Evolutionary conservation across 2,113 vertebrate species (phyloP).

Genomic region (Anarhynchus alexandrinus): DNA sequence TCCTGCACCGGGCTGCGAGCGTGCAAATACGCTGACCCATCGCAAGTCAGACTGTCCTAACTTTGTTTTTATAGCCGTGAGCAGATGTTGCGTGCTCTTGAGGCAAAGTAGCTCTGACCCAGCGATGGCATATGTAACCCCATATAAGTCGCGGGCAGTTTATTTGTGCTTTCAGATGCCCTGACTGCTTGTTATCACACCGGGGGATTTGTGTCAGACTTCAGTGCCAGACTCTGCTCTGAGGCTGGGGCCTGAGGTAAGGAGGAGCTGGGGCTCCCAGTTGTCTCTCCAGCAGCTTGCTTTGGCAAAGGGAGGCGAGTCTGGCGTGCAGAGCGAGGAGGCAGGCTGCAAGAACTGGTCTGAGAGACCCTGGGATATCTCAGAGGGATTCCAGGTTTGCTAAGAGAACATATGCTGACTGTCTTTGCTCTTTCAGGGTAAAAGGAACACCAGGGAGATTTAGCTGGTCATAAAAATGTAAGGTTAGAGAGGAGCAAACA

Average conservation of each 20-base stretch:
- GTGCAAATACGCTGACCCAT: background rate
- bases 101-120: background rate
- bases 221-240: background rate
- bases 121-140: background rate
- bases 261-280: background rate
- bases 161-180: background rate
- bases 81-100: background rate
- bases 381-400: background rate
- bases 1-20: background rate
- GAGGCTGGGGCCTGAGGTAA: background rate
- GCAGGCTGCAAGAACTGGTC: background rate
- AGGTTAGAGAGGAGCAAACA: background rate
- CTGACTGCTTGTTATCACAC: background rate
- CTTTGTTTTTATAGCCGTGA: background rate
- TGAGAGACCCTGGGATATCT: background rate
- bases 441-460: background rate
- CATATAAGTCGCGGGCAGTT: background rate
- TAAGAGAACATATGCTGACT: background rate
- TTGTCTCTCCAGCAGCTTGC: background rate
- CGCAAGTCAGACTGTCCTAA: background rate
- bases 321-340: background rate
- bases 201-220: background rate
- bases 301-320: background rate
- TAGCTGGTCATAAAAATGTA: background rate
- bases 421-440: background rate